Percentiles rank a stretch among this genome's conserved stretches.
phyloP scores from a whole-genome alignment of 2,797 vertebrate species.

The Gobio occitaniae region DNA sequence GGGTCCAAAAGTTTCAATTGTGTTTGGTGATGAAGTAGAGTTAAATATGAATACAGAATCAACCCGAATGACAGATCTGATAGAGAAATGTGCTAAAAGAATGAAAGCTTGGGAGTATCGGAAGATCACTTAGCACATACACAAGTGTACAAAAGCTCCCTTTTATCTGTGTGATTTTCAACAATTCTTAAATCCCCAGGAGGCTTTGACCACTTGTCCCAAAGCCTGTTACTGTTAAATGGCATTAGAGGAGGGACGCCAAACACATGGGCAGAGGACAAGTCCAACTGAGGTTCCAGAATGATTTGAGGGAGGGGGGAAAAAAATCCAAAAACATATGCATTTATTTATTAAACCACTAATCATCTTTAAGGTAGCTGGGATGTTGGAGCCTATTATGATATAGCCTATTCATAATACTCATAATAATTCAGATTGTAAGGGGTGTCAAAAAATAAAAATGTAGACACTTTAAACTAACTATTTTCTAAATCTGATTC shows the following conservation, averaged over 20 bases:
- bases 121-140: slow-evolving; percentile 16
- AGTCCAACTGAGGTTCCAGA: not conserved
- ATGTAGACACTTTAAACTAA: too few relatives aligned
- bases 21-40: slow-evolving; percentile 29
- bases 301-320: not conserved
- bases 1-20: not conserved
- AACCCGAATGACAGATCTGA: slow-evolving; percentile 45
- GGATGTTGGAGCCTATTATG: too few relatives aligned
- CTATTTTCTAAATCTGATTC: not conserved
- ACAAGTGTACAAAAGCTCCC: slow-evolving; percentile 9
- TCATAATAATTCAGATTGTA: not conserved
- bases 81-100: slow-evolving; percentile 24
- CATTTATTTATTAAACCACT: too few relatives aligned
- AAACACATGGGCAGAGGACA: not conserved
- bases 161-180: slow-evolving; percentile 44
- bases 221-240: slow-evolving; percentile 17
- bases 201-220: slow-evolving; percentile 1
- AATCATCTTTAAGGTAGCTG: too few relatives aligned
- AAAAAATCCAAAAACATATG: too few relatives aligned
- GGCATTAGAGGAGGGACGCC: not conserved
- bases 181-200: slow-evolving; percentile 19
- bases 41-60: slow-evolving; percentile 38
- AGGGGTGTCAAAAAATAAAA: not conserved
- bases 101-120: slow-evolving; percentile 39
- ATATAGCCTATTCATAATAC: too few relatives aligned